These are phyloP conservation scores for Oligia fasciuncula DNA, from an alignment of 2,888 invertebrate genomes.

Conservation along the genomic window DNA sequence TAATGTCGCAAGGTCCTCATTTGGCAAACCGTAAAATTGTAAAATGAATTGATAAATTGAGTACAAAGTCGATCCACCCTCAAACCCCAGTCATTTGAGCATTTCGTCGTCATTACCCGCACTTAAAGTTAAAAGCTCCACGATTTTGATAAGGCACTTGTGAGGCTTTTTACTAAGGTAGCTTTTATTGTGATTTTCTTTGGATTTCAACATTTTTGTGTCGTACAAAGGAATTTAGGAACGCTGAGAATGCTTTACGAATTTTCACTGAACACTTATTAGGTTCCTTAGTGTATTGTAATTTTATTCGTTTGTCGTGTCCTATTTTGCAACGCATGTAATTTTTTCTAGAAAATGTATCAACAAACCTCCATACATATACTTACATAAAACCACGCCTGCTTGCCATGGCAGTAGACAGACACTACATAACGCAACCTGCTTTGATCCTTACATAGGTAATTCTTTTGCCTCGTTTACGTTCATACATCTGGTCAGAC, in stretches of 20 bases:
- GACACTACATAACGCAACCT: neutral
- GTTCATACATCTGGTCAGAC: neutral
- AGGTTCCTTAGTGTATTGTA: conserved; percentile 6
- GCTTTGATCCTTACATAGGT: too few relatives aligned
- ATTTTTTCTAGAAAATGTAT: neutral
- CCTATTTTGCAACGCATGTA: neutral
- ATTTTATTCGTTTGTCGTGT: neutral
- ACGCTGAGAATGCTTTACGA: conserved; percentile 41
- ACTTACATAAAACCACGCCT: neutral
- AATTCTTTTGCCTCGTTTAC: too few relatives aligned
- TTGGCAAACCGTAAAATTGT: conserved; percentile 8
- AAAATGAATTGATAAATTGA: conserved; percentile 42
- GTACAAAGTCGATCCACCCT: conserved; percentile 26
- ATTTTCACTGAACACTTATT: conserved; percentile 15
- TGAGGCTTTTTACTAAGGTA: conserved; percentile 39
- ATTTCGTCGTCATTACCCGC: conserved; percentile 53
- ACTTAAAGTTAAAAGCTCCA: conserved; percentile 60
- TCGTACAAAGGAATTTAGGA: conserved; percentile 33
- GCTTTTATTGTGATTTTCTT: conserved; percentile 41
- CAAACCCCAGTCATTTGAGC: conserved; percentile 46
- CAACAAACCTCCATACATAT: neutral
- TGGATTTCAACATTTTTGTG: conserved; percentile 27
- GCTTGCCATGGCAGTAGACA: neutral
- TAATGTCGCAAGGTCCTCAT: neutral
- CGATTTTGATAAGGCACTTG: conserved; percentile 54